phyloP scores from a whole-genome alignment of 1,140 invertebrate species.

The Hyposmocoma kahamanoa region DNA sequence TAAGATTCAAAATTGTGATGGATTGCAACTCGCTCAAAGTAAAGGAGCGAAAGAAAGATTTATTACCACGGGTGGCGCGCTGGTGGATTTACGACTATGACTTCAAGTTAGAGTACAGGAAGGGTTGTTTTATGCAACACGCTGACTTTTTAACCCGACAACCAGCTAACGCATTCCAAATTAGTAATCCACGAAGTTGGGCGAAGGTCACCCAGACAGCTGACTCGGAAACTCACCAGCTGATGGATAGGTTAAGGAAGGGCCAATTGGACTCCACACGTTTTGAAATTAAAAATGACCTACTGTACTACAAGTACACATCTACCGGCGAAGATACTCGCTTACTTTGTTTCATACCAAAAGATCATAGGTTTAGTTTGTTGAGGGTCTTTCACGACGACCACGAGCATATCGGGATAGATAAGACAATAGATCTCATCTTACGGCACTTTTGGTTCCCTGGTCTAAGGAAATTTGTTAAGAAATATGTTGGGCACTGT shows the following conservation, averaged over 20 bases:
- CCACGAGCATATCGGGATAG: slow-evolving; percentile 2
- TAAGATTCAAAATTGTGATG: not conserved
- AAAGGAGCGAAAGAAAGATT: not conserved
- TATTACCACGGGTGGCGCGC: not conserved
- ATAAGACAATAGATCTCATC: not conserved
- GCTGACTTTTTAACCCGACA: not conserved
- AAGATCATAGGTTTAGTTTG: slow-evolving; percentile 19
- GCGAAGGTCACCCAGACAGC: not conserved
- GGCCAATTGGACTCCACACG: not conserved
- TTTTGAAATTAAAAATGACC: not conserved
- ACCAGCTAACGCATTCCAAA: not conserved
- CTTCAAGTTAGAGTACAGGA: not conserved
- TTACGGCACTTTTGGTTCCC: slow-evolving; percentile 1
- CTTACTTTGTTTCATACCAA: slow-evolving; percentile 22
- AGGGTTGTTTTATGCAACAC: not conserved
- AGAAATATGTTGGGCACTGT: slow-evolving; percentile 9
- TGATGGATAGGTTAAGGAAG: not conserved
- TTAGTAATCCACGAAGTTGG: not conserved
- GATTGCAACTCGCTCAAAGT: not conserved
- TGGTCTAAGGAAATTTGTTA: not conserved
- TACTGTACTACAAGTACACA: not conserved
- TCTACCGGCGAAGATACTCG: not conserved
- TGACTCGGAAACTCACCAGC: not conserved
- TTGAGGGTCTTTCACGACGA: slow-evolving; percentile 32
- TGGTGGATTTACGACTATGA: not conserved